Percentiles rank a stretch among this genome's conserved stretches.
phyloP scores from a whole-genome alignment of 1,140 invertebrate species.

The Acyrthosiphon pisum region DNA sequence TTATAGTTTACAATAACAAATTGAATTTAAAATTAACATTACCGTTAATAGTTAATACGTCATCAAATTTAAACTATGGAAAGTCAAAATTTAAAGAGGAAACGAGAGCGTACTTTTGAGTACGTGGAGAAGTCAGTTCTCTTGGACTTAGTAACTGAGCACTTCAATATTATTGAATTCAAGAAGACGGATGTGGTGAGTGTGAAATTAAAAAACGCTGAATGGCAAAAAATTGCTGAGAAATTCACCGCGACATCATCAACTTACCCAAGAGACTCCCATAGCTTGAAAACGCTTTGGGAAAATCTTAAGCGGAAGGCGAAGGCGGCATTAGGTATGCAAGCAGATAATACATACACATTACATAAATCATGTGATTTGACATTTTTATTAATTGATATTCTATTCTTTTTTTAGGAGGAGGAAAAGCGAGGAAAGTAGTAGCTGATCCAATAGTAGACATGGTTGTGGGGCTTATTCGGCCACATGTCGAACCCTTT shows the following conservation, averaged over 20 bases:
- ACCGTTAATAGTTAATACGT: too few relatives aligned
- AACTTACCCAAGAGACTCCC: neutral
- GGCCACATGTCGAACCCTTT: constrained; percentile 17
- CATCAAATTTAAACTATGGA: too few relatives aligned
- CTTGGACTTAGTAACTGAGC: neutral
- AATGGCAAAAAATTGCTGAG: constrained; percentile 2
- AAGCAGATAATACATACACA: neutral
- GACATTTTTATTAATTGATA: neutral
- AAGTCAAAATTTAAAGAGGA: neutral
- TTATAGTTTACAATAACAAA: too few relatives aligned
- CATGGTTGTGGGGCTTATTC: neutral
- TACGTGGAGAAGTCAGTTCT: neutral
- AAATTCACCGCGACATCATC: neutral
- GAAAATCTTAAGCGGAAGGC: neutral
- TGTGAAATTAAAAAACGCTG: neutral
- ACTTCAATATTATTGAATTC: neutral
- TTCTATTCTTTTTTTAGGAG: neutral
- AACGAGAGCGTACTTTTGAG: neutral
- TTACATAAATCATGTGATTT: constrained; percentile 6
- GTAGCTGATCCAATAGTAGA: neutral
- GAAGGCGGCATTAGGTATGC: neutral
- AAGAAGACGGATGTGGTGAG: neutral
- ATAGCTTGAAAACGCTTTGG: constrained; percentile 3
- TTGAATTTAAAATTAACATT: too few relatives aligned
- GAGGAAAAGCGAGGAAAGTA: constrained; percentile 15